These are phyloP conservation scores for Lithophane semibrunnea DNA, from an alignment of 2,888 invertebrate genomes.

Conservation along the genomic window DNA sequence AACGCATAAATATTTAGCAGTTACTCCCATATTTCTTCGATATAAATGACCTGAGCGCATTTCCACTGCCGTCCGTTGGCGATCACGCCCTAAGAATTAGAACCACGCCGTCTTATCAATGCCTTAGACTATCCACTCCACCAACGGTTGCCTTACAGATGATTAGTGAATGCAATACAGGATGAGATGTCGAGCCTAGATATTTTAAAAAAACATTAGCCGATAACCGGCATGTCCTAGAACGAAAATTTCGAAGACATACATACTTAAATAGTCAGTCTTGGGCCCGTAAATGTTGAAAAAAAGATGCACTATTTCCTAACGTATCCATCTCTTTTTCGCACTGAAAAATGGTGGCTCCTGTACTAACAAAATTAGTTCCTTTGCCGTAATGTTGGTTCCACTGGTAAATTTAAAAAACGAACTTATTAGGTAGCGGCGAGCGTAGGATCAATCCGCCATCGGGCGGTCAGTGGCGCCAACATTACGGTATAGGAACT, in stretches of 20 bases:
- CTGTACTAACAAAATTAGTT: no score
- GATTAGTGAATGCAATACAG: conserved; percentile 62
- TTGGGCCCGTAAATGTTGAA: no score
- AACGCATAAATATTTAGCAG: not conserved
- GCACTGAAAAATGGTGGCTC: no score
- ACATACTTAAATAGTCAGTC: not conserved
- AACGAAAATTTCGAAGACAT: not conserved
- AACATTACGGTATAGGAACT: no score
- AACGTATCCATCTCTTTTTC: no score
- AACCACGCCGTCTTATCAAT: conserved; percentile 77
- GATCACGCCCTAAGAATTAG: conserved; percentile 66
- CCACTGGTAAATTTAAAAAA: no score
- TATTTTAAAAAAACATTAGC: not conserved
- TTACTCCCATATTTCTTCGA: not conserved
- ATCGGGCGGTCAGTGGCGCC: no score
- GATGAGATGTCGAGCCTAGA: conserved; percentile 39
- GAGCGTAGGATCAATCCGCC: no score
- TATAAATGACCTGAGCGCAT: conserved; percentile 17
- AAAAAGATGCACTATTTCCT: no score
- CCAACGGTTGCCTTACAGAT: conserved; percentile 86
- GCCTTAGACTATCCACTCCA: conserved; percentile 77
- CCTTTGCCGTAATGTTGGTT: no score
- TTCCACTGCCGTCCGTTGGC: conserved; percentile 60
- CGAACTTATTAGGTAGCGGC: no score
- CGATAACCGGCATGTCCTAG: no score